Percentiles rank a stretch among this genome's conserved stretches.
phyloP scores from a whole-genome alignment of 2,888 invertebrate genomes.

The Morinoia aosen region DNA sequence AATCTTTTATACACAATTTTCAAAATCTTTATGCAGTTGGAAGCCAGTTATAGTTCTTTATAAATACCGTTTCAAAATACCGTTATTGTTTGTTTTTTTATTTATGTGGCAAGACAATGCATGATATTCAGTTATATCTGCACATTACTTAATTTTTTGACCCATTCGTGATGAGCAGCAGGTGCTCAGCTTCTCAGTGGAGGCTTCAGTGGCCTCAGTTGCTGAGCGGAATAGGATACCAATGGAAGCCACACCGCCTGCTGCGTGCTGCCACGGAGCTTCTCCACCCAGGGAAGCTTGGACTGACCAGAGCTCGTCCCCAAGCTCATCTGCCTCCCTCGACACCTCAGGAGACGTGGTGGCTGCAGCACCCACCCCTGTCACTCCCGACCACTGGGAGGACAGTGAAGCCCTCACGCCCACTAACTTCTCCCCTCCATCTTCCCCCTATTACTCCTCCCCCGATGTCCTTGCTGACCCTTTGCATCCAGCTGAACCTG shows the following conservation, averaged over 20 bases:
- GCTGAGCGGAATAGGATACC: not conserved
- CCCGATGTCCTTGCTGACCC: not conserved
- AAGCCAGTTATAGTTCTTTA: too few species aligned
- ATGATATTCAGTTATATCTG: not conserved
- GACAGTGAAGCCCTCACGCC: slow-evolving; percentile 36
- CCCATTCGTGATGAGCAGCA: not conserved
- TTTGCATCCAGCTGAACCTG: not conserved
- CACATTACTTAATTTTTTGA: not conserved
- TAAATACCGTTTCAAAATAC: not conserved
- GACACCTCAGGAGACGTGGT: not conserved
- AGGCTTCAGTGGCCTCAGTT: not conserved
- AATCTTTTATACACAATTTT: too few species aligned
- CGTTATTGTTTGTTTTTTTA: not conserved
- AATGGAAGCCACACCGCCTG: not conserved
- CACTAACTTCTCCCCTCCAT: slow-evolving; percentile 19
- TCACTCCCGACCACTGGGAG: slow-evolving; percentile 26
- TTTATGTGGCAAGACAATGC: not conserved
- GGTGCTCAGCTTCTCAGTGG: not conserved
- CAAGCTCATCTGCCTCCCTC: not conserved
- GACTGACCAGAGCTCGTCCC: not conserved
- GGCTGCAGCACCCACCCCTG: not conserved
- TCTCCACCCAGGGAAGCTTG: not conserved
- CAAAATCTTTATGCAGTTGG: too few species aligned
- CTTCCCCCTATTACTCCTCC: not conserved
- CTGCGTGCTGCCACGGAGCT: not conserved